phyloP scores from a whole-genome alignment of 1,140 invertebrate species.

The Megathymus violae region DNA sequence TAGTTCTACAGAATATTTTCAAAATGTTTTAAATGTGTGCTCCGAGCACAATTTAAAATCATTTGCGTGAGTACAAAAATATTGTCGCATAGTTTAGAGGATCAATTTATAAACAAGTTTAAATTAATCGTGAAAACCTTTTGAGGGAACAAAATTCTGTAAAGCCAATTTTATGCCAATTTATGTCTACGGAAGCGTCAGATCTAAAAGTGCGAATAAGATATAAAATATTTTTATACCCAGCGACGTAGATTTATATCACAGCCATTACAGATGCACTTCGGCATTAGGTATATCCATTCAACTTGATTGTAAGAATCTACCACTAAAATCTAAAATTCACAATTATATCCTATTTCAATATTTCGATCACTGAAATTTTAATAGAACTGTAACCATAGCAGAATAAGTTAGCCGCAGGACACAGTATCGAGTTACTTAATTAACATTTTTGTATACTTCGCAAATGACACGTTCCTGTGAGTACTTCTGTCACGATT shows the following conservation, averaged over 20 bases:
- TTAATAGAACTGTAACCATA: slow-evolving; percentile 9
- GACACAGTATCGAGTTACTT: slow-evolving; percentile 28
- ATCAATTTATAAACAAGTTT: slow-evolving; percentile 21
- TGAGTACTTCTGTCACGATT: slow-evolving; percentile 4
- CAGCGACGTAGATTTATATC: slow-evolving; percentile 70
- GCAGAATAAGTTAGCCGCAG: slow-evolving; percentile 23
- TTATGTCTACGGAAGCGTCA: slow-evolving; percentile 50
- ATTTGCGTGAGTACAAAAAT: slow-evolving; percentile 32
- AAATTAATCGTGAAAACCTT: slow-evolving; percentile 13
- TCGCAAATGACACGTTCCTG: slow-evolving; percentile 23
- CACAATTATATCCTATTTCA: slow-evolving; percentile 20
- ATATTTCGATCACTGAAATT: slow-evolving; percentile 21
- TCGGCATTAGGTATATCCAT: slow-evolving; percentile 71
- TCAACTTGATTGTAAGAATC: slow-evolving; percentile 50
- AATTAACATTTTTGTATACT: slow-evolving; percentile 35
- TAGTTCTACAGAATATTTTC: too few relatives aligned
- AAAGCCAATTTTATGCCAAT: slow-evolving; percentile 48
- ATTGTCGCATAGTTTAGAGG: slow-evolving; percentile 11
- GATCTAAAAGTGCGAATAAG: slow-evolving; percentile 42
- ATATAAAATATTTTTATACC: slow-evolving; percentile 58
- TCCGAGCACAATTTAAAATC: slow-evolving; percentile 13
- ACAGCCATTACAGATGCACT: slow-evolving; percentile 73
- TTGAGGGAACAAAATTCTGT: slow-evolving; percentile 30
- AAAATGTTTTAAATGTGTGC: too few relatives aligned
- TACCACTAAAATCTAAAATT: slow-evolving; percentile 45